A percentile compares a stretch with the other conserved stretches of the same genome.
Evolutionary conservation across 2,113 vertebrate genomes (phyloP).

Genomic region (Perca fluviatilis): DNA sequence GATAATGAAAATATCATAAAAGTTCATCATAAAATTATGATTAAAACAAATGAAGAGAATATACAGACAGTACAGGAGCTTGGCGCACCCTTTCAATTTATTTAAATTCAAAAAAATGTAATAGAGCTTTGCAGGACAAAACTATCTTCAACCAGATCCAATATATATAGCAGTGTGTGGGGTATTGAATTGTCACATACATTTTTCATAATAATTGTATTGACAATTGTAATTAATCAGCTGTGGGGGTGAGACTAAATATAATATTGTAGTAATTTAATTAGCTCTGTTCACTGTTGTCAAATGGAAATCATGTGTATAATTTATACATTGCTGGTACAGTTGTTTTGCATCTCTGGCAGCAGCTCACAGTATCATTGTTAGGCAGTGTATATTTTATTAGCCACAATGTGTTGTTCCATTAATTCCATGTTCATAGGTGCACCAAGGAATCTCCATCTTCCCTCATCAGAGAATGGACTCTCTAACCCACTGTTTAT

Average conservation of each 20-base stretch:
- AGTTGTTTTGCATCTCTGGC: not conserved
- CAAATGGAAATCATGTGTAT: constrained; percentile 1
- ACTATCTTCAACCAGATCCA: no score
- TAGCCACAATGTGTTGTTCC: constrained; percentile 21
- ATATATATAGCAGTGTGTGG: no score
- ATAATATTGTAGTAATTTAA: constrained; percentile 3
- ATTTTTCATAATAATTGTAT: not conserved
- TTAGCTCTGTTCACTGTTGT: not conserved
- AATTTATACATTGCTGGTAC: constrained; percentile 19
- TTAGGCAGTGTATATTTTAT: constrained; percentile 23
- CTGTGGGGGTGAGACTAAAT: not conserved
- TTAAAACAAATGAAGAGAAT: no score
- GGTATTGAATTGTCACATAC: not conserved
- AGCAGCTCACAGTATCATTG: not conserved
- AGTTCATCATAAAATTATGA: no score
- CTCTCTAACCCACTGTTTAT: constrained; percentile 49
- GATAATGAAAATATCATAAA: no score
- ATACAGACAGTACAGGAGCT: no score
- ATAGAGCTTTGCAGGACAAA: no score
- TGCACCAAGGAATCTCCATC: constrained; percentile 3
- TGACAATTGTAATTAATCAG: not conserved
- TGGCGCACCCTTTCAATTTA: no score
- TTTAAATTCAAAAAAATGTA: no score
- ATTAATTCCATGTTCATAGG: constrained; percentile 45
- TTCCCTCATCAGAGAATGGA: constrained; percentile 54